Base-by-base conservation (phyloP, 1,140 invertebrate genomes). In the Drosophila parvula region DNA sequence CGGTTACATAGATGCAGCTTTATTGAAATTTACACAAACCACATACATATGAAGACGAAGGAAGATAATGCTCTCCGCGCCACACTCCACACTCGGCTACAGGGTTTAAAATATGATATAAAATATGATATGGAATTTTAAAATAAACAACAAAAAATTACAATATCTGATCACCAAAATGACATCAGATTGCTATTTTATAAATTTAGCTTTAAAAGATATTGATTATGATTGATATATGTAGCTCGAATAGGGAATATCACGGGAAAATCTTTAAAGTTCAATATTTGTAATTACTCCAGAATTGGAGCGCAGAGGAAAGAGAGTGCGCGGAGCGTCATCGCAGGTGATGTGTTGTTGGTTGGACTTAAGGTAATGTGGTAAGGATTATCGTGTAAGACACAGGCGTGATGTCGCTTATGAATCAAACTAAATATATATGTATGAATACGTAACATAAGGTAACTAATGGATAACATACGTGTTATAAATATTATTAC, bases 321-420 rank as follows among this genome's bases (percentile, higher is more conserved):
- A 7, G n/a, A 43, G 60, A 12, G 45, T 34, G 6, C 14, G 18
- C 30, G 1, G n/a, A 11, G n/a, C 12, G 10, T 11, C 3, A 3
- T 11, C 12, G 27, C 18, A 4, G 47, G 30, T 69, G 18, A 27
- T 63, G 16, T 53, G 51, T 38, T 22, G 2, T 38, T 36, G 32
- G 32, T 47, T 47, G 28, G 9, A n/a, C 9, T 6, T 22, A 53
- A 9, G 32, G 50, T 36, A 22, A 36, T 32, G 38, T 68, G 61
- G 11, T 51, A 48, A 28, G 14, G 38, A 58, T 55, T 55, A 38
- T 55, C 68, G 32, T 59, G 40, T 67, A 81, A 81, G 79, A 77
- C 74, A 81, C 79, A 73, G 74, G 56, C 44, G 74, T 81, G 79
- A 77, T 63, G 51, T 55, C 32, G 45, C 61, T 76, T 76, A 75